Evolutionary conservation across 2,797 vertebrate species (phyloP), one percentile per base, ranked within the genome.

Genomic region (Cirrhinus mrigala): DNA sequence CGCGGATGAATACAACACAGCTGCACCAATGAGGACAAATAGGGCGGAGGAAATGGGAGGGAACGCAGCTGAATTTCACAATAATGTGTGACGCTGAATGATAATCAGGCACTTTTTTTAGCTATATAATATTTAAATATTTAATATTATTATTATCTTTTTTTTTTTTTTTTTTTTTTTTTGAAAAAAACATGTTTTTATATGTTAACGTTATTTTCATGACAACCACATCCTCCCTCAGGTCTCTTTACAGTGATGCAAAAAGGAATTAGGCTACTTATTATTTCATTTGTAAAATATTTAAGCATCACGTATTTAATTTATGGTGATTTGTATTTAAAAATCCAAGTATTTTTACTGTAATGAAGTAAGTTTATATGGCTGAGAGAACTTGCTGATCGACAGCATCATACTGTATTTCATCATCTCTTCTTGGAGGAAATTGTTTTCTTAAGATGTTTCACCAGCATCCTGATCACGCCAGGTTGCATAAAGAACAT

Each of bases 1-100:
- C 20, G 86, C 86, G 86, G 82, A 87, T 22, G 9, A 58, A 84
- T 68, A 87, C 78, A 18, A 6, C 27, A n/a, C 64, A 68, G 50
- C 79, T 60, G 50, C 60, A 11, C 37, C 3, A 37, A 18, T 9
- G 24, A 24, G 14, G 81, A 64, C 33, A 79, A 56, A 62, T 84
- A 84, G 82, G 16, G 62, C 73, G 27, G 27, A 20, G 56, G 33
- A 54, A 84, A 77, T 44, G 40, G 11, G 64, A 60, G 56, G 79
- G 60, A 24, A 66, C 40, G 12, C 9, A 64, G 40, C 54, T 20
- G 75, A 56, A n/a, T 64, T 81, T 37, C 74, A 29, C 74, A 56
- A 75, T 71, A 69, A 74, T n/a, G 58, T n/a, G 56, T 27, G 60
- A 84, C 79, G 71, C 37, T 66, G 46, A 64, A 70, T 62, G 70